Percentiles rank a stretch among this genome's conserved stretches.
Conservation (phyloP, 2,113 vertebrate species). For the Pogonocichla stellata region DNA sequence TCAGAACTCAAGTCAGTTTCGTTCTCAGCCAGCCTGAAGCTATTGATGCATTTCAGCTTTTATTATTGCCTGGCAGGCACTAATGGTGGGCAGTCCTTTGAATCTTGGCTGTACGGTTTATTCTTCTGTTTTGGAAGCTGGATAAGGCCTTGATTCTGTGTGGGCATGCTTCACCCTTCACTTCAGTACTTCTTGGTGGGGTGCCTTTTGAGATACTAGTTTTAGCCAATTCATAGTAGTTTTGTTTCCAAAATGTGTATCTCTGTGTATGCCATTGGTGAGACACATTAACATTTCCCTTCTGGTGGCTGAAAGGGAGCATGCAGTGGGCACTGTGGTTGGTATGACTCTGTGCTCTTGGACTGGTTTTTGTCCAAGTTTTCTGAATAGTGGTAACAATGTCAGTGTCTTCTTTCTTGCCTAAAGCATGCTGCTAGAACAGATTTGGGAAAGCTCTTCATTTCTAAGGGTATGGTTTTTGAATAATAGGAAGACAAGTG, state of each 20-base stretch:
- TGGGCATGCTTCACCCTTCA: neutral
- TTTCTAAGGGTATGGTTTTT: neutral
- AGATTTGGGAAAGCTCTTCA: neutral
- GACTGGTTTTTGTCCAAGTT: neutral
- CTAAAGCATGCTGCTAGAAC: neutral
- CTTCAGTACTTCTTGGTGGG: neutral
- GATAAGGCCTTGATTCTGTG: neutral
- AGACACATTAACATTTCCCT: neutral
- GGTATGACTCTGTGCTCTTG: neutral
- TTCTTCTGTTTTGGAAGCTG: conserved; percentile 9
- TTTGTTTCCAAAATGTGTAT: neutral
- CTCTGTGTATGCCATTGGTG: neutral
- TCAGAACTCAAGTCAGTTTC: neutral
- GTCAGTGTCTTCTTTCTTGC: neutral
- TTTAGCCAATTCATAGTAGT: neutral
- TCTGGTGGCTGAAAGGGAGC: neutral
- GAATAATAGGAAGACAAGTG: conserved; percentile 5
- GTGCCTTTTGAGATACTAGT: neutral
- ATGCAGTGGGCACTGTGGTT: neutral
- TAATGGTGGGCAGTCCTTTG: neutral
- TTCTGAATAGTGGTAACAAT: neutral
- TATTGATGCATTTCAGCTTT: conserved; percentile 10
- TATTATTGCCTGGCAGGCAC: neutral
- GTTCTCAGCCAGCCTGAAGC: neutral
- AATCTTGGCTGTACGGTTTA: neutral